Conservation (phyloP, 2,113 vertebrate species). For the Crotophaga sulcirostris region DNA sequence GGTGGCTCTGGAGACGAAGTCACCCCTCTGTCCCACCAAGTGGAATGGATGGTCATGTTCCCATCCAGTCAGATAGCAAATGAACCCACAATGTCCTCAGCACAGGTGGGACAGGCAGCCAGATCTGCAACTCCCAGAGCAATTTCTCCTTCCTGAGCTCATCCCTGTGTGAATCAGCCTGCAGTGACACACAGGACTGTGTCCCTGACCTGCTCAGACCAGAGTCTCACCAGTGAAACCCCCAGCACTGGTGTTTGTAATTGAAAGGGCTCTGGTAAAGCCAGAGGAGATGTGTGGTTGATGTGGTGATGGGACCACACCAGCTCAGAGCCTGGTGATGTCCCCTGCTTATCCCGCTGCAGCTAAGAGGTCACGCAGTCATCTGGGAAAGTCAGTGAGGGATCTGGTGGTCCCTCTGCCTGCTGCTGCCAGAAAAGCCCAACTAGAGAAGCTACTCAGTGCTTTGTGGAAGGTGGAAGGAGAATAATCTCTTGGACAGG, state of each 20-base stretch:
- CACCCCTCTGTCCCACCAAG: not conserved
- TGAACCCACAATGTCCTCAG: not conserved
- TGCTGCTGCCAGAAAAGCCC: not conserved
- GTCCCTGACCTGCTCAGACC: not conserved
- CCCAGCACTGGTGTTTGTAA: not conserved
- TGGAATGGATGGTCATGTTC: fast-evolving
- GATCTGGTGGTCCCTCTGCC: not conserved
- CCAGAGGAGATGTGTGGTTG: not conserved
- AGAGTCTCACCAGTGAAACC: fast-evolving
- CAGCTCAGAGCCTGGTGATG: not conserved
- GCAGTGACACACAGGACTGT: fast-evolving
- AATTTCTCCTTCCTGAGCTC: not conserved
- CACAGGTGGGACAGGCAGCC: not conserved
- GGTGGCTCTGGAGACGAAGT: not conserved
- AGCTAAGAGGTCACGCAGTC: fast-evolving
- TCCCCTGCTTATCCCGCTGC: not conserved
- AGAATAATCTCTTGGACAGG: not conserved
- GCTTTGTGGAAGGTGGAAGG: not conserved
- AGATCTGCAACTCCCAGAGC: not conserved
- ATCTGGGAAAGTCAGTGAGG: not conserved
- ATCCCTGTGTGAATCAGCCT: not conserved
- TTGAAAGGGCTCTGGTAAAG: not conserved
- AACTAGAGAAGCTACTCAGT: not conserved
- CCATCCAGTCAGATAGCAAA: not conserved
- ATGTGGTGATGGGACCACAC: not conserved